phyloP scores from a whole-genome alignment of 2,113 vertebrate genomes.

The Daubentonia madagascariensis region DNA sequence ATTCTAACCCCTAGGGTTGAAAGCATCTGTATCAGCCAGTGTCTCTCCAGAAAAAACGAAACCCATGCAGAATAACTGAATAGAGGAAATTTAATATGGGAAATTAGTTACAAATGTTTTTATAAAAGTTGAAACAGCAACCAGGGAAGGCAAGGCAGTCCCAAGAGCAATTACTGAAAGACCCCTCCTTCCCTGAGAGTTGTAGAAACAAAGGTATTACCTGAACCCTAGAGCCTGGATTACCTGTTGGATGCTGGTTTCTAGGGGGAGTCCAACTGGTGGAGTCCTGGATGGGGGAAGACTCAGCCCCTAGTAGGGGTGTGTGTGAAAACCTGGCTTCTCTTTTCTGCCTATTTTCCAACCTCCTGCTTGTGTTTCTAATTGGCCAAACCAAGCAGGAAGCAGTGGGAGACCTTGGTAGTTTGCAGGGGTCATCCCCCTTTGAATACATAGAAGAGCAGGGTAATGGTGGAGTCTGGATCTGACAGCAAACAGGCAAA shows the following conservation, averaged over 20 bases:
- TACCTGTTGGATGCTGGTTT: not conserved
- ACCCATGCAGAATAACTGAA: not conserved
- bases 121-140: not conserved
- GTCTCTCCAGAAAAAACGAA: constrained; percentile 36
- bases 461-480: not conserved
- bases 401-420: not conserved
- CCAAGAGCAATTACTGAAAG: not conserved
- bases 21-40: constrained; percentile 21
- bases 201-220: not conserved
- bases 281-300: not conserved
- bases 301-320: not conserved
- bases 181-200: not conserved
- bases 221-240: not conserved
- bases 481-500: not conserved
- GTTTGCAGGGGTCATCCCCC: not conserved
- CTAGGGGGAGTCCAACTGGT: not conserved
- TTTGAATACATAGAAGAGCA: not conserved
- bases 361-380: not conserved
- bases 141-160: not conserved
- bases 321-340: not conserved
- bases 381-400: not conserved
- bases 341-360: not conserved
- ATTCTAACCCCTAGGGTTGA: constrained; percentile 14
- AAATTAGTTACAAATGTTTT: constrained; percentile 38
- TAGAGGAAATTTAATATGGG: constrained; percentile 10